A percentile compares a stretch with the other conserved stretches of the same genome.
These are phyloP conservation scores for Nasonia vitripennis DNA, from an alignment of 1,140 invertebrate genomes.

Conservation along the genomic window DNA sequence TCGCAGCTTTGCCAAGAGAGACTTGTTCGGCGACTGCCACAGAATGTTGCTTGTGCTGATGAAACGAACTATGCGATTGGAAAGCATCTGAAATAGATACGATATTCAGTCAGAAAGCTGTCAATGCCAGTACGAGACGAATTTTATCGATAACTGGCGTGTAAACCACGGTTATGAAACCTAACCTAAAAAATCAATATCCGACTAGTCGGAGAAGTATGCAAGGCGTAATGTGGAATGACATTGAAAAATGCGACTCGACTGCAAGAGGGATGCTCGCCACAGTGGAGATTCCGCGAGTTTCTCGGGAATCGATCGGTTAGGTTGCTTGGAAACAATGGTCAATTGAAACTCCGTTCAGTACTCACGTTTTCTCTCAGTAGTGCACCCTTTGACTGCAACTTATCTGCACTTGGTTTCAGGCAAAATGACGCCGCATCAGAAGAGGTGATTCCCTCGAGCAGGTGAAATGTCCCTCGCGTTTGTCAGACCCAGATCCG, in stretches of 20 bases:
- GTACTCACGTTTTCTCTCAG: slow-evolving; percentile 39
- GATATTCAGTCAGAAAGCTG: slow-evolving; percentile 14
- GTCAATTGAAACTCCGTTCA: slow-evolving; percentile 45
- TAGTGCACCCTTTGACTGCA: not conserved
- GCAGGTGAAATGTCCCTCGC: too few species aligned
- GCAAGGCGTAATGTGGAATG: not conserved
- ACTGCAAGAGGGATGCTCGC: not conserved
- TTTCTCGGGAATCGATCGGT: slow-evolving; percentile 38
- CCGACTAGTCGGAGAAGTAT: not conserved
- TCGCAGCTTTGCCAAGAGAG: slow-evolving; percentile 85
- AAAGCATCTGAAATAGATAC: slow-evolving; percentile 66
- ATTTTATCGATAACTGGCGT: not conserved
- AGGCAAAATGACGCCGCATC: slow-evolving; percentile 2
- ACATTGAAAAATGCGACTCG: not conserved
- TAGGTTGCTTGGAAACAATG: slow-evolving; percentile 51
- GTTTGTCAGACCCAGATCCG: not conserved
- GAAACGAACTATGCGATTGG: slow-evolving; percentile 63
- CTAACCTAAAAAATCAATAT: slow-evolving; percentile 49
- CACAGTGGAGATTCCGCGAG: not conserved
- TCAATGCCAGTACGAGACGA: not conserved
- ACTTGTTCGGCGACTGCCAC: slow-evolving; percentile 77
- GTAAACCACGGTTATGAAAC: not conserved
- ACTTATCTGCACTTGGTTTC: not conserved
- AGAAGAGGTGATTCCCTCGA: not conserved
- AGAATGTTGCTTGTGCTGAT: slow-evolving; percentile 65